Percentiles rank a stretch among this genome's conserved stretches.
Conservation (phyloP, 2,888 invertebrate genomes). For the Alentia gelatinosa region DNA sequence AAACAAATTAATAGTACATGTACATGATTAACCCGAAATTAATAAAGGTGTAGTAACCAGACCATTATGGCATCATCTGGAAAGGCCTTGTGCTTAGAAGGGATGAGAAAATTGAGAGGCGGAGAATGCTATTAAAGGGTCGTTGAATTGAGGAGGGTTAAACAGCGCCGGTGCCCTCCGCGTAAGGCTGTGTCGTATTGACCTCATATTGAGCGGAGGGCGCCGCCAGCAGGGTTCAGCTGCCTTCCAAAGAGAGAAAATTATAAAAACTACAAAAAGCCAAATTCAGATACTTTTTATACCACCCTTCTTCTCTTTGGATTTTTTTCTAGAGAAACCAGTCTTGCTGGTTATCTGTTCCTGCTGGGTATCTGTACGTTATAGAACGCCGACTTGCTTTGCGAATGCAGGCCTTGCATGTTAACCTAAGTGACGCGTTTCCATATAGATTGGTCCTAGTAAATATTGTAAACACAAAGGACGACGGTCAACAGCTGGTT, state of each 20-base stretch:
- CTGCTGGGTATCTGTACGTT: too few species aligned
- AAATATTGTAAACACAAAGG: neutral
- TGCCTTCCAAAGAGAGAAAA: neutral
- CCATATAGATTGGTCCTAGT: neutral
- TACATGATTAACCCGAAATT: too few species aligned
- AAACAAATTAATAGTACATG: too few species aligned
- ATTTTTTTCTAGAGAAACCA: too few species aligned
- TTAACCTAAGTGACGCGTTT: neutral
- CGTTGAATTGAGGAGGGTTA: too few species aligned
- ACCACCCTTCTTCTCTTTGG: neutral
- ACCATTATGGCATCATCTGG: too few species aligned
- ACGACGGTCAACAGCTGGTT: neutral
- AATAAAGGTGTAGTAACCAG: too few species aligned
- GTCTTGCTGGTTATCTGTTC: too few species aligned
- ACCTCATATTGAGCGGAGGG: neutral
- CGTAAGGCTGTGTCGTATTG: neutral
- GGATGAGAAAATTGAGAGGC: too few species aligned
- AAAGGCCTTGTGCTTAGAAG: too few species aligned
- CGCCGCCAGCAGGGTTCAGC: neutral
- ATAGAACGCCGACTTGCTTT: too few species aligned
- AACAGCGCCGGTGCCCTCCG: neutral
- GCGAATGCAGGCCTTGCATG: neutral
- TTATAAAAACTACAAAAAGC: neutral
- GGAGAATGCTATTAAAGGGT: too few species aligned
- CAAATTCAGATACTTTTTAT: neutral